A percentile compares a stretch with the other conserved stretches of the same genome.
Conservation (phyloP, 2,113 vertebrate genomes). For the Ginglymostoma cirratum region DNA sequence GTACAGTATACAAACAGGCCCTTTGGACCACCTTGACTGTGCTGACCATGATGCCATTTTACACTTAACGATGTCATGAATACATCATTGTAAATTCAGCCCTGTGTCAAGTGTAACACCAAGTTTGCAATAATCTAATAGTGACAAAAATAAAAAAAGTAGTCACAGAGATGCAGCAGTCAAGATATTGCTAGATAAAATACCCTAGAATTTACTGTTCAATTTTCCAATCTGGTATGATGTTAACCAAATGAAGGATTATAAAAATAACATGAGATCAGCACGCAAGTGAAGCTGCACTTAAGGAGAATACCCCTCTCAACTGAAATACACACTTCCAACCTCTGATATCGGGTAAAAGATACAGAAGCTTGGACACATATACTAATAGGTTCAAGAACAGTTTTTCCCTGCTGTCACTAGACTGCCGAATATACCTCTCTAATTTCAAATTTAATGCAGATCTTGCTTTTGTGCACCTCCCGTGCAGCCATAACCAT, state of each 20-base stretch:
- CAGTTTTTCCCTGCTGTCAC: too few relatives aligned
- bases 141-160: background rate
- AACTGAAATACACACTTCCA: conserved; percentile 9
- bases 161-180: background rate
- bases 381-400: too few relatives aligned
- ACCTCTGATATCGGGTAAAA: too few relatives aligned
- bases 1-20: background rate
- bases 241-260: background rate
- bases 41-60: background rate
- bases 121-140: background rate
- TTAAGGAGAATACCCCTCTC: background rate
- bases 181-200: background rate
- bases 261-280: background rate
- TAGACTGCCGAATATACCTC: too few relatives aligned
- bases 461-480: too few relatives aligned
- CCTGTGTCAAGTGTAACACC: background rate
- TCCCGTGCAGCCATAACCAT: too few relatives aligned
- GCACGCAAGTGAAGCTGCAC: background rate
- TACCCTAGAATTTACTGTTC: background rate
- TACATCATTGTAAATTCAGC: background rate
- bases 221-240: background rate
- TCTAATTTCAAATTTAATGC: too few relatives aligned
- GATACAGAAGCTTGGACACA: too few relatives aligned
- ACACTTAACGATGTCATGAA: background rate
- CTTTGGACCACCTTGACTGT: too few relatives aligned